A percentile compares a stretch with the other conserved stretches of the same genome.
phyloP scores from a whole-genome alignment of 2,797 vertebrate genomes.

The Sebastes melanostomus region DNA sequence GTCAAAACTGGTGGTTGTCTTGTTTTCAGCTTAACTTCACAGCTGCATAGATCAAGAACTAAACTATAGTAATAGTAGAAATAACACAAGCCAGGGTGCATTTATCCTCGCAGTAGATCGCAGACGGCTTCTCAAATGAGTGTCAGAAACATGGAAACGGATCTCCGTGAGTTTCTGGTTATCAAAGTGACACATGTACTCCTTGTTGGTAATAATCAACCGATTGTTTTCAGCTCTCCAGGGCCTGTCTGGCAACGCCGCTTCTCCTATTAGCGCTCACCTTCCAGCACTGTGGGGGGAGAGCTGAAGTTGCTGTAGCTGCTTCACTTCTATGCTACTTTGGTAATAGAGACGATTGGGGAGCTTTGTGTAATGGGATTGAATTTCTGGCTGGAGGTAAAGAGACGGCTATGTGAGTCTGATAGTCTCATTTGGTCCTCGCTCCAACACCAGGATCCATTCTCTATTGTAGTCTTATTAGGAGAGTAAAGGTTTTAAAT shows the following conservation, averaged over 20 bases:
- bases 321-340: slow-evolving; percentile 34
- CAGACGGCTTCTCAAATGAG: not conserved
- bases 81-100: not conserved
- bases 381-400: slow-evolving; percentile 50
- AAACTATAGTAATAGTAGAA: not conserved
- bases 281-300: slow-evolving; percentile 20
- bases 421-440: slow-evolving; percentile 16
- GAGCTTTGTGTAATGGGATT: slow-evolving; percentile 55
- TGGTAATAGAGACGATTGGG: slow-evolving; percentile 43
- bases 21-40: not conserved
- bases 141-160: not conserved
- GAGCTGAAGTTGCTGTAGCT: slow-evolving; percentile 7
- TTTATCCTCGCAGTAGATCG: not conserved
- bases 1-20: not conserved
- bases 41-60: not conserved
- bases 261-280: slow-evolving; percentile 26
- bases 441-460: not conserved
- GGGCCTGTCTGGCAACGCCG: not conserved
- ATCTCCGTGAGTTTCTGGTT: slow-evolving; percentile 6
- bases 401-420: slow-evolving; percentile 25
- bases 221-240: slow-evolving; percentile 24
- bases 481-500: not conserved
- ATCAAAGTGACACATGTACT: slow-evolving; percentile 28
- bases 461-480: not conserved
- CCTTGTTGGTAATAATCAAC: slow-evolving; percentile 18